phyloP scores from a whole-genome alignment of 1,140 invertebrate species.

The Nasonia giraulti region DNA sequence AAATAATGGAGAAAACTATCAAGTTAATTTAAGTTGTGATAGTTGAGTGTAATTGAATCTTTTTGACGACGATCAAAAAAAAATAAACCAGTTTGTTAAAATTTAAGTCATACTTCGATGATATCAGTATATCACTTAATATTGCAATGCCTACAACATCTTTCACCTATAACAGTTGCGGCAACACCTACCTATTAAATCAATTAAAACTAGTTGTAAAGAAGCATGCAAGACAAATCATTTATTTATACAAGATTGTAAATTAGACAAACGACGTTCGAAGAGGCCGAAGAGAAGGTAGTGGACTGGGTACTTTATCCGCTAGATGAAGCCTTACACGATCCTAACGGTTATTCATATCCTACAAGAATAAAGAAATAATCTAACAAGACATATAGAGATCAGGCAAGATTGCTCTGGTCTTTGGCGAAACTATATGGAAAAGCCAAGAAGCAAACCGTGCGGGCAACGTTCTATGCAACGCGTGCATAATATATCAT shows the following conservation, averaged over 20 bases:
- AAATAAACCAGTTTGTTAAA: not conserved
- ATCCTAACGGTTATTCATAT: conserved; percentile 46
- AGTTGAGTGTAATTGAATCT: not conserved
- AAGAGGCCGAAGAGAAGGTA: conserved; percentile 5
- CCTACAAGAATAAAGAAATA: conserved; percentile 36
- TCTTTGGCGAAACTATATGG: conserved; percentile 19
- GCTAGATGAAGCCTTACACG: conserved; percentile 20
- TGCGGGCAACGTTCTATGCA: too few relatives aligned
- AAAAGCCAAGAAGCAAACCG: not conserved
- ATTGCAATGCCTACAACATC: not conserved
- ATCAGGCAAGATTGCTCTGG: conserved; percentile 15
- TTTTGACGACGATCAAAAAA: not conserved
- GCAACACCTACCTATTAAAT: not conserved
- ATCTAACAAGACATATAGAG: conserved; percentile 17
- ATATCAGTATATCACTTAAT: not conserved
- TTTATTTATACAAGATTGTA: not conserved
- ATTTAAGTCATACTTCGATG: not conserved
- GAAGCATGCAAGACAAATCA: not conserved
- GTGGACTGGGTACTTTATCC: conserved; percentile 31
- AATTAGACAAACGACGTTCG: conserved; percentile 2
- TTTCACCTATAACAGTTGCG: not conserved
- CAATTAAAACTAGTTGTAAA: not conserved
- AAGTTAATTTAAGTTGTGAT: not conserved
- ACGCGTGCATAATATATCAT: conserved; percentile 11
- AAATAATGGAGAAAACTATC: not conserved